phyloP scores from a whole-genome alignment of 2,113 vertebrate genomes.

The Urocynchramus pylzowi region DNA sequence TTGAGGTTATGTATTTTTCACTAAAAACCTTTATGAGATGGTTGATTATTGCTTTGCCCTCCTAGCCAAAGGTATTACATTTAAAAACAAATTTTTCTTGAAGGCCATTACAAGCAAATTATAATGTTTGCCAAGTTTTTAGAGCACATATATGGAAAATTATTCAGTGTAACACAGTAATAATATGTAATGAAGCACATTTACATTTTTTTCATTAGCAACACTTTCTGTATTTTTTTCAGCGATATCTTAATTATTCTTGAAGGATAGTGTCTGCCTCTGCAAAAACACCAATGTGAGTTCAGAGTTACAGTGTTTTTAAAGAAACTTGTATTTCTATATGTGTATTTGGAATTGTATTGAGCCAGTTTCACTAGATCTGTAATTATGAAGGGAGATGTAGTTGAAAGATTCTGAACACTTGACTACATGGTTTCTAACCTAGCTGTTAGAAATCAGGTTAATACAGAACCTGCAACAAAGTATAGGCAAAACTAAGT shows the following conservation, averaged over 20 bases:
- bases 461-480: neutral
- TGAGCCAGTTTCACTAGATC: neutral
- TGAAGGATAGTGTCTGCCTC: neutral
- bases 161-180: conserved; percentile 40
- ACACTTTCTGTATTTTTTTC: conserved; percentile 55
- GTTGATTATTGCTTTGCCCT: conserved; percentile 9
- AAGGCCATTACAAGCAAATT: conserved; percentile 53
- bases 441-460: neutral
- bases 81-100: conserved; percentile 62
- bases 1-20: conserved; percentile 19
- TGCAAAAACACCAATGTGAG: neutral
- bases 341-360: neutral
- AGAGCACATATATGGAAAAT: conserved; percentile 33
- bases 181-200: conserved; percentile 47
- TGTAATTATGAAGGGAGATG: neutral
- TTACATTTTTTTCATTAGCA: conserved; percentile 73
- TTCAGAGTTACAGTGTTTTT: neutral
- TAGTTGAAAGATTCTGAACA: neutral
- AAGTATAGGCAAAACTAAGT: neutral
- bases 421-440: neutral
- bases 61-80: conserved; percentile 38
- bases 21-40: conserved; percentile 7
- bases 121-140: conserved; percentile 54
- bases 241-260: conserved; percentile 32
- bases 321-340: neutral